These are phyloP conservation scores for Boleophthalmus pectinirostris DNA, from an alignment of 2,113 vertebrate species.

Conservation along the genomic window DNA sequence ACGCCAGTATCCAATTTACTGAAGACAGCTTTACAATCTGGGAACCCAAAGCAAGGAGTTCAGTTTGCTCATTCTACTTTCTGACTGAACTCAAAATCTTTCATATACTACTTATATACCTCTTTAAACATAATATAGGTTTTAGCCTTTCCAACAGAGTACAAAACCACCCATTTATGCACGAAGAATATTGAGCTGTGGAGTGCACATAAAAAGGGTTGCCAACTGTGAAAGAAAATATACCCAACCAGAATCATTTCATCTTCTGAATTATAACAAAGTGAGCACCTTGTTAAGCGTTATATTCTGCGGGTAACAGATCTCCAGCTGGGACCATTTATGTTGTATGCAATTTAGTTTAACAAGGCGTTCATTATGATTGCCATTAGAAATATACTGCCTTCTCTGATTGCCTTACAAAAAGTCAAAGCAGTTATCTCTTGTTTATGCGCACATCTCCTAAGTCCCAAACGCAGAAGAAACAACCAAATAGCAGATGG, in stretches of 20 bases:
- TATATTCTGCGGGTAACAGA: background rate
- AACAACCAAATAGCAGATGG: constrained; percentile 3
- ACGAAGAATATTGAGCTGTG: background rate
- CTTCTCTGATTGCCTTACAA: background rate
- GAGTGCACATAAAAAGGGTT: constrained; percentile 1
- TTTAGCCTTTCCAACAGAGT: background rate
- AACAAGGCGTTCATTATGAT: constrained; percentile 8
- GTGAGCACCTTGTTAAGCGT: background rate
- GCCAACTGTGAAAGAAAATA: constrained; percentile 4
- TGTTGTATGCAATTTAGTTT: constrained; percentile 1
- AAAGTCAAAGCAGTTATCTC: background rate
- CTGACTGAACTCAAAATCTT: too few relatives aligned
- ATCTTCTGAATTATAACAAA: background rate
- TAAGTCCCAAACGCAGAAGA: constrained; percentile 2
- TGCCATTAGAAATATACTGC: constrained; percentile 5
- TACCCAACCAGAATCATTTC: background rate
- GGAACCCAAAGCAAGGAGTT: too few relatives aligned
- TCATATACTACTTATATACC: background rate
- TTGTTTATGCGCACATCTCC: background rate
- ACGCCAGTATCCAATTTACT: too few relatives aligned
- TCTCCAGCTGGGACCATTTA: constrained; percentile 3
- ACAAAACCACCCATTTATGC: background rate
- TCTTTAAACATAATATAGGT: background rate
- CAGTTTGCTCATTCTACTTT: too few relatives aligned
- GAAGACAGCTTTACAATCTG: too few relatives aligned